Evolutionary conservation across 2,113 vertebrate species (phyloP).

Genomic region (Ameiurus melas): DNA sequence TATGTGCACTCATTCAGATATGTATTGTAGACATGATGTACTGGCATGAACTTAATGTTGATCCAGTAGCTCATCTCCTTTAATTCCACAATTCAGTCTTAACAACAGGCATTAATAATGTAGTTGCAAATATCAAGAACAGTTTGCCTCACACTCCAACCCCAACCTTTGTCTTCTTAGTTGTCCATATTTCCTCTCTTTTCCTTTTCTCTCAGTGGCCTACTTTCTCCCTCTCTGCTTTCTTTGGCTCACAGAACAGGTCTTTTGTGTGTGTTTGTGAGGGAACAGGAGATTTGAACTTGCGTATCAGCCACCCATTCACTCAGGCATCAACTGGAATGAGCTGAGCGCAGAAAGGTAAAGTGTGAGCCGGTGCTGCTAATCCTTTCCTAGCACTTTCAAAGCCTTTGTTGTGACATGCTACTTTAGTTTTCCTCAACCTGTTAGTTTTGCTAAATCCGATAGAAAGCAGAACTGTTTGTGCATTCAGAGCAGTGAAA

Average conservation of each 20-base stretch:
- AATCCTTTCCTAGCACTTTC: constrained; percentile 37
- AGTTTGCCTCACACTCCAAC: background rate
- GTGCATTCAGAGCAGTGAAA: background rate
- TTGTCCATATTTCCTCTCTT: background rate
- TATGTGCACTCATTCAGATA: background rate
- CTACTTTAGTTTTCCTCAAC: constrained; percentile 21
- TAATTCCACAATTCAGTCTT: background rate
- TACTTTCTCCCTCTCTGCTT: constrained; percentile 26
- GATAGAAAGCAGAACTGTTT: constrained; percentile 16
- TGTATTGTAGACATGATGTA: background rate
- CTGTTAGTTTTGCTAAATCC: constrained; percentile 35
- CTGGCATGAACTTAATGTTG: background rate
- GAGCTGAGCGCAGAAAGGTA: constrained; percentile 45
- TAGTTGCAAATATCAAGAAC: background rate
- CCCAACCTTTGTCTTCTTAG: constrained; percentile 14
- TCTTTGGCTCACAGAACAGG: constrained; percentile 42
- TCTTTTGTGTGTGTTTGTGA: constrained; percentile 49
- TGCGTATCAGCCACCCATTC: constrained; percentile 54
- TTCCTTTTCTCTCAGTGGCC: constrained; percentile 23
- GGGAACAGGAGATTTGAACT: constrained; percentile 52
- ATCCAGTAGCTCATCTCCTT: background rate
- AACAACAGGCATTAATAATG: background rate
- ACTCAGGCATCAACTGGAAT: constrained; percentile 47
- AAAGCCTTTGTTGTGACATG: constrained; percentile 32
- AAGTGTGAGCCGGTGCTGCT: constrained; percentile 35